Base-by-base conservation (phyloP, 2,113 vertebrate genomes). In the Isurus oxyrinchus region DNA sequence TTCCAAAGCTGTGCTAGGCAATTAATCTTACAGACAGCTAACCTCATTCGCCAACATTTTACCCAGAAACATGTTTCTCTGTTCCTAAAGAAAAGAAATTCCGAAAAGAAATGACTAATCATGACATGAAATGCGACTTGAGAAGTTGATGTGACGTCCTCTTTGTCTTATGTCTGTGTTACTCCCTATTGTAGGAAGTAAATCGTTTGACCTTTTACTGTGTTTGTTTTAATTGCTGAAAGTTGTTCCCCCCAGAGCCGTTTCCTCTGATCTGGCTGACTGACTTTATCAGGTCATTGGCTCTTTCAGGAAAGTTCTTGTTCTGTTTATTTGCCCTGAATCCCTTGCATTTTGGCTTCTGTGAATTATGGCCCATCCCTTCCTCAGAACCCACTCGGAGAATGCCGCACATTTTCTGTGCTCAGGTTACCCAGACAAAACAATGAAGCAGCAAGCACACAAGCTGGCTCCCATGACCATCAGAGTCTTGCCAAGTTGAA, bases 291-390 rank as follows among this genome's bases (percentile, higher is more conserved):
- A 97, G 96, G 57, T 97, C 97, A 97, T 97, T 95, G 94, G 66
- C 96, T 96, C 31, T 7, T 1, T 49, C 95, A 57, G 96, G 97
- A 97, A 97, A 98, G 96, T 96, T 97, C 97, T 97, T 97, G 96
- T 96, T 97, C 97, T 97, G 96, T 97, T 84, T 23, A 2, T 96
- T 97, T 97, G 96, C 97, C 55, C 6, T 97, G 96, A 97, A 97
- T 96, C 97, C 66, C 67, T 96, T 96, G 96, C 3, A 0, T 96
- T 97, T 96, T 94, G 59, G 6, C 91, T 96, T 31, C 96, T 97
- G n/a, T 97, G 97, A 97, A 96, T 97, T 96, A 96, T 76, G 76
- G 84, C 81, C 96, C 14, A 63, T 95, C 0, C 96, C 97, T 97
- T 97, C 93, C 97, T 97, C 93, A 97, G 35, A 66, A 96, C 96